A percentile compares a stretch with the other conserved stretches of the same genome.
phyloP scores from a whole-genome alignment of 2,113 vertebrate genomes.

The Prinia subflava region DNA sequence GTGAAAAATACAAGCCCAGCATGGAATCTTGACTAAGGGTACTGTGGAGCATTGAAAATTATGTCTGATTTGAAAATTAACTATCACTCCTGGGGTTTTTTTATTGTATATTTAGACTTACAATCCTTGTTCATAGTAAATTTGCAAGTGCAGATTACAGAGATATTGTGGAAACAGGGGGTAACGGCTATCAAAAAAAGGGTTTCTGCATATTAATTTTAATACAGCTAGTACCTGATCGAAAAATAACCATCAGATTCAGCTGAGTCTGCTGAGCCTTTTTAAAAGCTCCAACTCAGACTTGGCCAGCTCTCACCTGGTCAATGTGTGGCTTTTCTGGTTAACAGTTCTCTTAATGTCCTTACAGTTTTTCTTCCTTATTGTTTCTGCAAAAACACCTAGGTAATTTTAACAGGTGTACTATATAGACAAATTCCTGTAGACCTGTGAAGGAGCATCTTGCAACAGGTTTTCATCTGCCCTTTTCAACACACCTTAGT shows the following conservation, averaged over 20 bases:
- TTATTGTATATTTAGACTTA: neutral
- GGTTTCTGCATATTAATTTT: neutral
- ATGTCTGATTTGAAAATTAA: neutral
- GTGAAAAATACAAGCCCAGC: neutral
- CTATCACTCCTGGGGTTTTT: neutral
- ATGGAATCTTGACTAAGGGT: neutral
- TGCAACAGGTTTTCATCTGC: neutral
- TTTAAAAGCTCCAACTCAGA: neutral
- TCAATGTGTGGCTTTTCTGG: neutral
- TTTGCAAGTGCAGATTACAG: neutral
- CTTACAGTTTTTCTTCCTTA: neutral
- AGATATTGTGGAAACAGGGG: neutral
- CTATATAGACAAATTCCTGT: neutral
- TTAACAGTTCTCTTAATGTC: neutral
- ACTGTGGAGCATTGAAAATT: neutral
- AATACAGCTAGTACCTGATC: neutral
- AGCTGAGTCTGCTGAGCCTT: neutral
- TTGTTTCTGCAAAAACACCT: neutral
- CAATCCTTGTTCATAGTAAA: neutral
- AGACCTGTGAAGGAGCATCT: neutral
- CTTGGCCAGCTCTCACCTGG: neutral
- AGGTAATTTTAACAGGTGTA: neutral
- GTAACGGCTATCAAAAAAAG: neutral
- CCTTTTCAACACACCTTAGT: neutral
- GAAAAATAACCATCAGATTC: neutral